Base-by-base conservation (phyloP, 2,797 vertebrate genomes). In the Bradypodion ventrale region DNA sequence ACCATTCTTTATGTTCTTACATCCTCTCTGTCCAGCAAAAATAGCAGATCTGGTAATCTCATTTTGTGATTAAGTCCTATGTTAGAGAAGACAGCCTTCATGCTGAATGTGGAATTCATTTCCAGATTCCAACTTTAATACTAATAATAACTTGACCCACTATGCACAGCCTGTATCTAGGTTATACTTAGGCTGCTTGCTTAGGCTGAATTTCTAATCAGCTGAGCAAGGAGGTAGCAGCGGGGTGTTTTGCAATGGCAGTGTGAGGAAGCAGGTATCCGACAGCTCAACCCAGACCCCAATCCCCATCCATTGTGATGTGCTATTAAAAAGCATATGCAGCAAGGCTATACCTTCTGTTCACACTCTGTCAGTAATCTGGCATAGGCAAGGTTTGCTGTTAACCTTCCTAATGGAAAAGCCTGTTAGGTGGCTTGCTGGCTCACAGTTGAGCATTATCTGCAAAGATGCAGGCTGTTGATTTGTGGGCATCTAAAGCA, bases 261-360 rank as follows among this genome's bases (percentile, higher is more conserved):
- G 91, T 19, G 0, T 74, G 1, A 87, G 83, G 87, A 87, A 85
- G 89, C 89, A 89, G 93, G 88, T 90, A 91, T 65, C 90, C 68
- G 74, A 0, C 0, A 89, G 87, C 90, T 66, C 44, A 66, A 86
- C 32, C 60, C 66, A 89, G 86, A 56, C 19, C 10, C 91, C 65
- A 77, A 85, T 84, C 83, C 85, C 8, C 87, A 6, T 76, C 68
- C 73, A 76, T 52, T 0, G 65, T n/a, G 86, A 29, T 89, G 72
- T 1, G 76, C 82, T 87, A 87, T 89, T 91, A 85, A 92, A 94
- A 93, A 82, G 91, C 93, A 91, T 83, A 89, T 93, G 93, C 91
- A 86, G 87, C 73, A 88, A 85, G 59, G 35, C 89, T 85, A 84
- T 83, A 83, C 85, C 89, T 88, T 87, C 82, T 92, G 91, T 83